These are phyloP conservation scores for Axis porcinus DNA, from an alignment of 2,113 vertebrate genomes.

Conservation along the genomic window DNA sequence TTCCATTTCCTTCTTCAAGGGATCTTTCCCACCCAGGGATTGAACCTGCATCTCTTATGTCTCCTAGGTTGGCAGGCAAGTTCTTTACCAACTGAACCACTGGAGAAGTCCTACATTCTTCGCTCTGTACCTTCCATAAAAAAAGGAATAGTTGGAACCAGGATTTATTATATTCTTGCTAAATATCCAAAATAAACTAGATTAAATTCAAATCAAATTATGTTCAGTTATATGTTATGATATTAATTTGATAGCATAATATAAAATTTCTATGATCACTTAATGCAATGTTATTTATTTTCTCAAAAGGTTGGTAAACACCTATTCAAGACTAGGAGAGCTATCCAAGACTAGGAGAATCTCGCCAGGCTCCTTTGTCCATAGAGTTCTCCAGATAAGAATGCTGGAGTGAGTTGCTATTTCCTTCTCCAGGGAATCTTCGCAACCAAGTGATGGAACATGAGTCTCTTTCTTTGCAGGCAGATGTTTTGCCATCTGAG, in stretches of 20 bases:
- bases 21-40: not conserved
- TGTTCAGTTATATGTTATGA: not conserved
- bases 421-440: not conserved
- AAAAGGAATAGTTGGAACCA: not conserved
- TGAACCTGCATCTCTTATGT: not conserved
- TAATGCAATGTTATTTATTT: not conserved
- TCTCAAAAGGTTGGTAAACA: not conserved
- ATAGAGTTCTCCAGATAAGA: not conserved
- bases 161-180: not conserved
- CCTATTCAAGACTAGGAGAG: not conserved
- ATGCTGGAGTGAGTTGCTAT: not conserved
- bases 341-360: not conserved
- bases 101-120: not conserved
- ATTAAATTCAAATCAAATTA: not conserved
- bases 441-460: not conserved
- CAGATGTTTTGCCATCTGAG: not conserved
- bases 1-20: not conserved
- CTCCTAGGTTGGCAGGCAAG: not conserved
- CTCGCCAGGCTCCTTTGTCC: not conserved
- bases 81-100: not conserved
- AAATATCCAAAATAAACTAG: not conserved
- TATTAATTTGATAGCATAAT: not conserved
- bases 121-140: not conserved
- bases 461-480: not conserved
- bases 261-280: not conserved